phyloP scores from a whole-genome alignment of 92 coral and sea anemone species.

The Chrysogorgia sp. region DNA sequence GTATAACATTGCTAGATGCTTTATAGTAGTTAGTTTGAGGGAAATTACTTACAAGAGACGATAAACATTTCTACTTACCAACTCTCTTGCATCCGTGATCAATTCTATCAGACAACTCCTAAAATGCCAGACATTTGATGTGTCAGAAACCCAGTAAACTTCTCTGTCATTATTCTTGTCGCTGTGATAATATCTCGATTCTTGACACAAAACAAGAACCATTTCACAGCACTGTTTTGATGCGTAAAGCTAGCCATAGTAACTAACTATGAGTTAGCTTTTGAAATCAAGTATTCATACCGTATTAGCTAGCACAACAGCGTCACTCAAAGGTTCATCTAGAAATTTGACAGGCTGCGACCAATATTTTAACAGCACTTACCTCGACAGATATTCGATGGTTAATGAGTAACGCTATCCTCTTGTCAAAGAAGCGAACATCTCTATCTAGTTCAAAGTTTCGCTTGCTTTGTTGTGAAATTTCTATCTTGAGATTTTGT shows the following conservation, averaged over 20 bases:
- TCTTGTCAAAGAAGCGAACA: constrained; percentile 92
- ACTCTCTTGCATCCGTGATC: constrained; percentile 77
- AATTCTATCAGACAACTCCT: constrained; percentile 75
- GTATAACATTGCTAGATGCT: no score
- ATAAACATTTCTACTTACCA: constrained; percentile 58
- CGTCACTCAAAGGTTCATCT: background rate
- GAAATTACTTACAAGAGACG: background rate
- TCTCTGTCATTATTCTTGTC: background rate
- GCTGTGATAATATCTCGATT: background rate
- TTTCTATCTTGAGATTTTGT: constrained; percentile 77
- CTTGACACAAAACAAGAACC: no score
- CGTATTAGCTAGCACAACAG: background rate
- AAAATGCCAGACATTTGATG: background rate
- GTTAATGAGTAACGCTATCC: constrained; percentile 92
- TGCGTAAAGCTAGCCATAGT: background rate
- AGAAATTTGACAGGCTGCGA: constrained; percentile 9
- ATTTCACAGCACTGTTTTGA: no score
- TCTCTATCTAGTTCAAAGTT: constrained; percentile 94
- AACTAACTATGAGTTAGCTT: background rate
- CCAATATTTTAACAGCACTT: constrained; percentile 3
- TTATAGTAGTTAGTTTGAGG: no score
- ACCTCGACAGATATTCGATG: constrained; percentile 96
- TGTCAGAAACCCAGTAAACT: background rate
- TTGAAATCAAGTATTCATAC: background rate
- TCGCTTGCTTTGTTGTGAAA: constrained; percentile 88